Evolutionary conservation across 2,888 invertebrate species (phyloP).

Genomic region (Osmoderma eremita): DNA sequence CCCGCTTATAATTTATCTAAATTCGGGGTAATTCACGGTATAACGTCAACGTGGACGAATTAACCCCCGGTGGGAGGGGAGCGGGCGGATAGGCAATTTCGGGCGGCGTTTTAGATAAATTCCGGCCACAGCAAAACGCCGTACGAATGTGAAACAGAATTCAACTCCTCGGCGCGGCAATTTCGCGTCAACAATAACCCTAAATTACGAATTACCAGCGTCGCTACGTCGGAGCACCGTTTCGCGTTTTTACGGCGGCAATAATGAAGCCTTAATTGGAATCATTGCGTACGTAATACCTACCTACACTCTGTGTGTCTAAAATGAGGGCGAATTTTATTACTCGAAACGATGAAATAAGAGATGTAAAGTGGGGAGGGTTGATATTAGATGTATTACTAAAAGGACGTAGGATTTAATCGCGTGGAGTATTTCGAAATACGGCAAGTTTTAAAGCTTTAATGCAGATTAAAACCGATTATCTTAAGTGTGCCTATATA

Average conservation of each 20-base stretch:
- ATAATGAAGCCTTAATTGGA: constrained; percentile 26
- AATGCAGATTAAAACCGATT: no score
- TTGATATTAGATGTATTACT: no score
- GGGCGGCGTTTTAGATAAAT: constrained; percentile 5
- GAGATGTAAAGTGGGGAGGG: no score
- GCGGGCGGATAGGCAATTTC: background rate
- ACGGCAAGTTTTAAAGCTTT: no score
- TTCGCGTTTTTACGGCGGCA: constrained; percentile 10
- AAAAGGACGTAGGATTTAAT: no score
- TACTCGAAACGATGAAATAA: background rate
- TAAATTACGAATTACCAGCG: constrained; percentile 16
- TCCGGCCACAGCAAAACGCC: background rate
- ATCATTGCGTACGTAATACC: background rate
- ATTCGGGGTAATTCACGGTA: background rate
- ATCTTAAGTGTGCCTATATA: no score
- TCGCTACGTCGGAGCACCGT: no score
- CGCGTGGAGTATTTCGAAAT: no score
- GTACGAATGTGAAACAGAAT: constrained; percentile 15
- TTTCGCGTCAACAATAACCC: constrained; percentile 21
- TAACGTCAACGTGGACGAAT: background rate
- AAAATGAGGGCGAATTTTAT: no score
- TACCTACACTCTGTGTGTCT: no score
- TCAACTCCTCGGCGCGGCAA: background rate
- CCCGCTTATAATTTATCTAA: constrained; percentile 6
- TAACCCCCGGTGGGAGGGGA: background rate